phyloP scores from a whole-genome alignment of 2,113 vertebrate species.

The Dendrocopos noguchii region DNA sequence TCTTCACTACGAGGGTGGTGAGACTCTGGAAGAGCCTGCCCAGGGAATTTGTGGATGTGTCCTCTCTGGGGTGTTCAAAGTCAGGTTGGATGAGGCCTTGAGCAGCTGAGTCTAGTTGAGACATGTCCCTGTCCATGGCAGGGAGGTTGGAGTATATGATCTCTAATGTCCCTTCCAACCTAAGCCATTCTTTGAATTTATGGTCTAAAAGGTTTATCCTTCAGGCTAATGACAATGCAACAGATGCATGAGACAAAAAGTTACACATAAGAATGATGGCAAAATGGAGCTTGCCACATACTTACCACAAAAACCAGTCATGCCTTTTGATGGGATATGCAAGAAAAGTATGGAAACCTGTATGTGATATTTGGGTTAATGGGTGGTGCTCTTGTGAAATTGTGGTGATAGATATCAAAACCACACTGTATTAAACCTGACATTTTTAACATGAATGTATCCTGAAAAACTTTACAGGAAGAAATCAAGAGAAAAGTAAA shows the following conservation, averaged over 20 bases:
- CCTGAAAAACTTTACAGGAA: background rate
- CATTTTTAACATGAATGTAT: background rate
- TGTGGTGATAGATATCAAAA: background rate
- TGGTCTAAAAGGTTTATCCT: background rate
- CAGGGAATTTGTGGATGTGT: too few relatives aligned
- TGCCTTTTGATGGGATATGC: background rate
- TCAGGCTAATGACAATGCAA: background rate
- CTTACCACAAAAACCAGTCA: background rate
- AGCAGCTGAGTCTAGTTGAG: too few relatives aligned
- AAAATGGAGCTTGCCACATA: background rate
- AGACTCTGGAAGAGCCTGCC: too few relatives aligned
- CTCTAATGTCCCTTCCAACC: too few relatives aligned
- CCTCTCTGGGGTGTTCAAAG: too few relatives aligned
- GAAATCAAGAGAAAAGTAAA: background rate
- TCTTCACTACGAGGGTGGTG: too few relatives aligned
- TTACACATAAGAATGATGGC: background rate
- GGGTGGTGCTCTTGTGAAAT: background rate
- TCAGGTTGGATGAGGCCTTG: too few relatives aligned
- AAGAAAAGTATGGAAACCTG: background rate
- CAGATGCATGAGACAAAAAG: background rate
- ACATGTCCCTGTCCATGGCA: too few relatives aligned
- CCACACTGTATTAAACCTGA: background rate
- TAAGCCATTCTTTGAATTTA: too few relatives aligned
- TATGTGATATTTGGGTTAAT: background rate
- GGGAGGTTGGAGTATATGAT: too few relatives aligned